Evolutionary conservation across 2,113 vertebrate genomes (phyloP), one percentile per base, ranked within the genome.

Genomic region (Xiphophorus couchianus): DNA sequence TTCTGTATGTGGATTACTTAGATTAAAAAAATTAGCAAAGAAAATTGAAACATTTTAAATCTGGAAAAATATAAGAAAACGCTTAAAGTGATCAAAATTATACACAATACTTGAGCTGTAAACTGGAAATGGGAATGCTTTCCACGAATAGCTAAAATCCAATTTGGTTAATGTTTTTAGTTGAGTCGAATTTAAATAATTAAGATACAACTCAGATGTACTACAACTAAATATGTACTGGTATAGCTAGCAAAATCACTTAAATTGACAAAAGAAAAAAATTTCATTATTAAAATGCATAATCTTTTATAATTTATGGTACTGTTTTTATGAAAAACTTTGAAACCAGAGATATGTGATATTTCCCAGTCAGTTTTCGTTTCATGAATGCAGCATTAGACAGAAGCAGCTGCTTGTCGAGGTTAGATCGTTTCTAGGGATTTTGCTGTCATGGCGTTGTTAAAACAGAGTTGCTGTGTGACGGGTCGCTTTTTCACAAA

Each of bases 381-480:
- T 0, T 6, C 54, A 0, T 71, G 73, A 90, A 89, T 5, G 73
- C 35, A 60, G 28, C 66, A 60, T 30, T 39, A 94, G 90, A 79
- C 78, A 0, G 31, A 66, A 86, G 37, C 66, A 94, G 48, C 64
- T 68, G 71, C 68, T 84, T 6, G 2, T 61, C 75, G 89, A 92
- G 1, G 3, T 35, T 29, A 2, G 10, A 37, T 37, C 64, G 84
- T 83, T 78, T 27, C 51, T 17, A 63, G 67, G 13, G 9, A 15
- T 19, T 30, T n/a, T n/a, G 70, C 73, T 51, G 84, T 86, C 88
- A 95, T 95, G 94, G 93, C 93, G 83, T 61, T 94, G 78, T 63
- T 95, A 0, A 89, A 89, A n/a, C 88, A 91, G 29, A 91, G 90
- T 70, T 85, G 76, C 37, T 76, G 63, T 62, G 54, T 87, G 0